phyloP scores from a whole-genome alignment of 2,888 invertebrate genomes.

The Idaea biselata region DNA sequence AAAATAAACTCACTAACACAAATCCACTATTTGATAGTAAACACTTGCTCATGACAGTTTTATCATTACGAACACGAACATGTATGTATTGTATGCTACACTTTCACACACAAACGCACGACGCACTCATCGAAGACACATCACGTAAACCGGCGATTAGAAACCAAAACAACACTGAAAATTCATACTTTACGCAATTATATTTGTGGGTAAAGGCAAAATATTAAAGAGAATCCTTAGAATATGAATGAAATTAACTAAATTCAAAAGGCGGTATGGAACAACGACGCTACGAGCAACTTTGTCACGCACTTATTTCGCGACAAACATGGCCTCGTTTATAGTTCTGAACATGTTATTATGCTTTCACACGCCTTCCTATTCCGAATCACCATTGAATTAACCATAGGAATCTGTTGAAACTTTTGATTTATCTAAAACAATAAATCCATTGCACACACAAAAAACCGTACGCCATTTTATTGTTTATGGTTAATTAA shows the following conservation, averaged over 20 bases:
- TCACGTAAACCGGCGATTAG: conserved; percentile 52
- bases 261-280: conserved; percentile 70
- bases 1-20: conserved; percentile 69
- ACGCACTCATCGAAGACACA: conserved; percentile 66
- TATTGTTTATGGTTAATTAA: conserved; percentile 72
- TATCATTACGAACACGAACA: conserved; percentile 70
- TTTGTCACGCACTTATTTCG: conserved; percentile 65
- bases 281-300: conserved; percentile 71
- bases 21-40: conserved; percentile 72
- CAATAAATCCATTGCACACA: conserved; percentile 77
- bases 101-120: conserved; percentile 75
- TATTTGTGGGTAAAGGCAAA: conserved; percentile 33
- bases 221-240: conserved; percentile 39
- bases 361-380: conserved; percentile 36
- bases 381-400: conserved; percentile 31
- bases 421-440: conserved; percentile 58
- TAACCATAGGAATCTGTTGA: conserved; percentile 36
- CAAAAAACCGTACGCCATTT: conserved; percentile 80
- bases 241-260: conserved; percentile 59
- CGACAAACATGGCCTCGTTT: conserved; percentile 32
- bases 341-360: conserved; percentile 33
- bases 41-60: conserved; percentile 77
- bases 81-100: conserved; percentile 56
- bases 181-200: conserved; percentile 36
- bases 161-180: conserved; percentile 35